phyloP scores from a whole-genome alignment of 2,888 invertebrate species.

The Papilio gigon region DNA sequence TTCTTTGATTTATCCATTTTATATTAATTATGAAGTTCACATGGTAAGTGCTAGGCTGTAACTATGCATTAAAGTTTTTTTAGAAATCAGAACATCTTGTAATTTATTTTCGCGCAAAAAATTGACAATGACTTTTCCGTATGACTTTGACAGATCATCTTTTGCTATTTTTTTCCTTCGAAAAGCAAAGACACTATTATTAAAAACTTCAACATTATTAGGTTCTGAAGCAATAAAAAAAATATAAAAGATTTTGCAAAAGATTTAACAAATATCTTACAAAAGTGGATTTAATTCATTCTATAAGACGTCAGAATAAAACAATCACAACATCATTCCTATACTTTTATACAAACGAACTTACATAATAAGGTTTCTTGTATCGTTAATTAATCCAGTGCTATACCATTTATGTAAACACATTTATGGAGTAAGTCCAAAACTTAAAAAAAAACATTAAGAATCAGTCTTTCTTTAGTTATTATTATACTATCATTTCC shows the following conservation, averaged over 20 bases:
- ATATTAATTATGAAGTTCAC: neutral
- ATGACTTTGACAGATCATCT: neutral
- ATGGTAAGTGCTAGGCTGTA: neutral
- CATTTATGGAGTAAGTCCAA: conserved; percentile 2
- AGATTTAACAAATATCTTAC: neutral
- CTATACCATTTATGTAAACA: neutral
- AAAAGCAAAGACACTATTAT: neutral
- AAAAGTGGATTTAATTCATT: neutral
- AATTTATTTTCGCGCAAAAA: conserved; percentile 13
- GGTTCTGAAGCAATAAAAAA: neutral
- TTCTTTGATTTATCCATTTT: conserved; percentile 35
- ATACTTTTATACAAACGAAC: neutral
- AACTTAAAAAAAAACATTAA: neutral
- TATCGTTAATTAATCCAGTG: neutral
- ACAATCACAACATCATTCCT: neutral
- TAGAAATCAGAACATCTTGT: neutral
- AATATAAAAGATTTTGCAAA: neutral
- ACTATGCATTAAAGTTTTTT: neutral
- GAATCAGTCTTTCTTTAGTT: neutral
- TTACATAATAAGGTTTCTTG: conserved; percentile 1
- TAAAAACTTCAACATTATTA: neutral
- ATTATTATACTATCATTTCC: conserved; percentile 17
- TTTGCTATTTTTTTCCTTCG: conserved; percentile 8
- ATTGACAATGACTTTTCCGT: neutral
- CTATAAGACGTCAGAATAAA: too few species aligned